Conservation (phyloP, 2,888 invertebrate species). For the Perdita meconis region DNA sequence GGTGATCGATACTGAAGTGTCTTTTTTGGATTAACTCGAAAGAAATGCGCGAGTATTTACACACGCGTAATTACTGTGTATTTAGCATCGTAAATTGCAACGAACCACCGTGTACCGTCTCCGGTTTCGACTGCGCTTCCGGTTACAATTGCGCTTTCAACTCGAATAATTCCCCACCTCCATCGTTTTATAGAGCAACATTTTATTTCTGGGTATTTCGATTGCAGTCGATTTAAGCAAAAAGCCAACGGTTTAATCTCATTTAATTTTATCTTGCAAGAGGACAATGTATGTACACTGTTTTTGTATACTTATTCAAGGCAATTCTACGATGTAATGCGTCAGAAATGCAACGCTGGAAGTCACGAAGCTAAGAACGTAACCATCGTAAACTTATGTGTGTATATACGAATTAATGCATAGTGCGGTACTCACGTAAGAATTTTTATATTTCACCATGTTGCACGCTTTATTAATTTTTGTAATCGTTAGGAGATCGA, state of each 20-base stretch:
- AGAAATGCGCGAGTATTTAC: not conserved
- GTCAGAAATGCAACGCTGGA: conserved; percentile 12
- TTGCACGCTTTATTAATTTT: conserved; percentile 53
- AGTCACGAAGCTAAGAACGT: conserved; percentile 26
- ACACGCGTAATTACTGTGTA: not conserved
- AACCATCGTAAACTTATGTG: conserved; percentile 18
- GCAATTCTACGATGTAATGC: conserved; percentile 27
- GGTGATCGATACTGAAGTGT: not conserved
- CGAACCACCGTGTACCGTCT: not conserved
- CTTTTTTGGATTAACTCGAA: not conserved
- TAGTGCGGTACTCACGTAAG: conserved; percentile 18
- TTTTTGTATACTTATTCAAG: conserved; percentile 18
- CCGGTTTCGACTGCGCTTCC: not conserved
- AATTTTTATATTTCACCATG: conserved; percentile 23
- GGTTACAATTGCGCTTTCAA: not conserved
- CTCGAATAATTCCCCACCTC: not conserved
- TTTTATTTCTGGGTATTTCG: not conserved
- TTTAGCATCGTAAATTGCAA: not conserved
- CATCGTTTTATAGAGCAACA: not conserved
- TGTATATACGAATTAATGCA: conserved; percentile 23
- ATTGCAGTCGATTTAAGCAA: not conserved
- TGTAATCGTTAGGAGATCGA: conserved; percentile 4
- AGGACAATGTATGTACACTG: conserved; percentile 17
- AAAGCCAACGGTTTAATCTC: not conserved
- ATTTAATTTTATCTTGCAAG: not conserved